phyloP scores from a whole-genome alignment of 2,888 invertebrate species.

The Nasonovia ribisnigri region DNA sequence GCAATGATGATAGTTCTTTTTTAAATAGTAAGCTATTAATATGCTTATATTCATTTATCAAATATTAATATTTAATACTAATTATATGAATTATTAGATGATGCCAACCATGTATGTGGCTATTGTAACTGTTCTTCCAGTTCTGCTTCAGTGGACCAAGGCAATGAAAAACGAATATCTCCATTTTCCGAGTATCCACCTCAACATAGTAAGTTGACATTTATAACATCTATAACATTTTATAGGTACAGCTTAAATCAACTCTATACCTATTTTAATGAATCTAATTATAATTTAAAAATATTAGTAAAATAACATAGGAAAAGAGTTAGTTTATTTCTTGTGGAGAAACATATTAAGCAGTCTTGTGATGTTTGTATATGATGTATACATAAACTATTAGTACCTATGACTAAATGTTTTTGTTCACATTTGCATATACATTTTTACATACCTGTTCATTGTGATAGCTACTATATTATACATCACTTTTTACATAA shows the following conservation, averaged over 20 bases:
- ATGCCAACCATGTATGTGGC: conserved; percentile 62
- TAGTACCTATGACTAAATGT: too few species aligned
- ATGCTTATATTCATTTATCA: conserved; percentile 2
- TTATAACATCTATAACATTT: background rate
- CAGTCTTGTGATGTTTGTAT: too few species aligned
- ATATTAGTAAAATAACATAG: background rate
- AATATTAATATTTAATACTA: conserved; percentile 26
- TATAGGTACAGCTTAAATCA: background rate
- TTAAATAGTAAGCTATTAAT: conserved; percentile 50
- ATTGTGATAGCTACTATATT: background rate
- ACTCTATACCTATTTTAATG: background rate
- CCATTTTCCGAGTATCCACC: conserved; percentile 62
- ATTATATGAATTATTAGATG: conserved; percentile 50
- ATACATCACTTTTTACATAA: background rate
- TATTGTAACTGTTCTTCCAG: conserved; percentile 64
- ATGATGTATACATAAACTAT: too few species aligned
- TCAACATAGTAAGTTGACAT: conserved; percentile 41
- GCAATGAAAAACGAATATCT: conserved; percentile 62
- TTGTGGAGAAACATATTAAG: background rate
- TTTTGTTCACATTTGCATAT: background rate
- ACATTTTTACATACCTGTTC: background rate
- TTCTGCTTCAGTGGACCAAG: conserved; percentile 59
- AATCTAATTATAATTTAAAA: background rate
- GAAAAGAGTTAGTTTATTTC: background rate
- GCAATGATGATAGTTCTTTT: conserved; percentile 67